Evolutionary conservation across 1,140 invertebrate genomes (phyloP), one percentile per base, ranked within the genome.

Genomic region (Forficula auricularia): DNA sequence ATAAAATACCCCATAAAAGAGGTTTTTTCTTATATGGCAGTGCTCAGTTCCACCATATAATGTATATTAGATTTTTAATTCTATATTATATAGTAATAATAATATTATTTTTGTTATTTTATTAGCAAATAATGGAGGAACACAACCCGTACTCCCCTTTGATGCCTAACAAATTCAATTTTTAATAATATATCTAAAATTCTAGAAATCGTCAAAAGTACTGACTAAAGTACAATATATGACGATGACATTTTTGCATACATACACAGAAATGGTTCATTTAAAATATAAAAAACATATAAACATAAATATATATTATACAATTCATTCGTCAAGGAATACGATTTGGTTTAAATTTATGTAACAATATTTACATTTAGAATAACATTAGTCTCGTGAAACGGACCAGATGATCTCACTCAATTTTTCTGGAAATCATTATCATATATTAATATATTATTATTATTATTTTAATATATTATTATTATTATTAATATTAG

Each of bases 361-460:
- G 38, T 51, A 54, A 54, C 52, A 50, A 54, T 54, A 54, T 54
- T 52, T 54, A 54, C 53, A 54, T 54, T 54, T 54, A 54, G 53
- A 54, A 54, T 54, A 51, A 52, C 49, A 51, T 50, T 49, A 19
- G 37, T 45, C 40, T 41, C 37, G 18, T 47, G 42, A 42, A n/a
- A 47, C 36, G 40, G 39, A 40, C 45, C 45, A 27, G 22, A 27
- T 27, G 22, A 27, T 27, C 22, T 27, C 22, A 27, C n/a, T n/a
- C 22, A 27, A 27, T 46, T 49, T 49, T 40, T 43, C 44, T 49
- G 40, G 39, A 46, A 49, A 13, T 49, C 43, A 16, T 46, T 46
- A 41, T 41, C 36, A 30, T 27, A n/a, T 37, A 30, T 12, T 31
- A 14, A 42, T 46, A 16, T 42, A 46, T 30, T 19, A 35, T 35